Evolutionary conservation across 2,888 invertebrate genomes (phyloP), one percentile per base, ranked within the genome.

Genomic region (Apotomis capreana): DNA sequence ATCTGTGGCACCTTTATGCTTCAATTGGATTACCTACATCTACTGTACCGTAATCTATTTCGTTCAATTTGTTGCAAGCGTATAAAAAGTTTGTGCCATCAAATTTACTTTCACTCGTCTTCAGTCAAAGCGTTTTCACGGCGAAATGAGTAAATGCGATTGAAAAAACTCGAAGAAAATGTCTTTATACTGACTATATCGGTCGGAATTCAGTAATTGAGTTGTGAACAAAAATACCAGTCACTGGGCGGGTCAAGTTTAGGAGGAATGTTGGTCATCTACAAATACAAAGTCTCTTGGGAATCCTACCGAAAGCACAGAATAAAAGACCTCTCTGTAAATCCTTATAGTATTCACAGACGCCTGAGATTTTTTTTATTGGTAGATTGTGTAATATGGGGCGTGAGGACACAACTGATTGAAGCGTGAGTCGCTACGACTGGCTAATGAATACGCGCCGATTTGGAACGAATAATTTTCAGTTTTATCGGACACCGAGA

Each of bases 121-220:
- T 65, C n/a, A 63, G 55, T 61, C 13, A 15, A 62, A 57, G 49
- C 36, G 46, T 13, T 65, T 65, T 64, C 46, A 46, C 70, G 54
- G 49, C 15, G 54, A 70, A 59, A 60, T 70, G 60, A 54, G 70
- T 59, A 60, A 65, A 67, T 51, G 40, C 54, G 57, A 62, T 52
- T 60, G 61, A 68, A 61, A 40, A 49, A 68, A 57, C 60, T 68
- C 61, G 37, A 68, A 51, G 61, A 49, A 55, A 63, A 58, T 26
- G 70, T 70, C 70, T 64, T 15, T 15, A 49, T 54, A 36, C 13
- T 64, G 44, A 40, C 51, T 44, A 61, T 44, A 61, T 13, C 64
- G 52, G 8, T 54, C 36, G 57, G 67, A 57, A 57, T 71, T 57
- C 40, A 51, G 67, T 71, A 71, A 67, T 71, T 70, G 70, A 70